Percentiles rank a stretch among this genome's conserved stretches.
These are phyloP conservation scores for Leucophenga montana DNA, from an alignment of 2,888 invertebrate species.

Conservation along the genomic window DNA sequence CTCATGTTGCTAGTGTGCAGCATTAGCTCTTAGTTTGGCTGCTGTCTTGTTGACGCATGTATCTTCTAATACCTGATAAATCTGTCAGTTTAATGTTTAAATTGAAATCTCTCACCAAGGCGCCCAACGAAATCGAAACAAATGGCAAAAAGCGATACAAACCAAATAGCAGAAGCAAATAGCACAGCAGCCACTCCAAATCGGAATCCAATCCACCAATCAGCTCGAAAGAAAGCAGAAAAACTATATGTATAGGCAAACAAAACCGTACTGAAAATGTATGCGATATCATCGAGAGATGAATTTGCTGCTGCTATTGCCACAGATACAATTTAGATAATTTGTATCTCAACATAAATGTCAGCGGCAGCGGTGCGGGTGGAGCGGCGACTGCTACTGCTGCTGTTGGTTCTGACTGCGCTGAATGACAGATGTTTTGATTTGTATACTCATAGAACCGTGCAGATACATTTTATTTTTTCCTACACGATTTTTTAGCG, in stretches of 20 bases:
- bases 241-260: conserved; percentile 32
- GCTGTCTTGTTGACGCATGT: conserved; percentile 53
- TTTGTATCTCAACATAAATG: conserved; percentile 68
- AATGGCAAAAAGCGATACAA: conserved; percentile 5
- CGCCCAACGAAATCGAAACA: conserved; percentile 38
- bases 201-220: background rate
- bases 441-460: conserved; percentile 41
- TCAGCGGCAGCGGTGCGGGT: conserved; percentile 46
- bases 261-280: conserved; percentile 27
- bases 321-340: conserved; percentile 68
- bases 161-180: conserved; percentile 31
- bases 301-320: conserved; percentile 51
- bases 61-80: conserved; percentile 70
- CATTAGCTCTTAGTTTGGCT: background rate
- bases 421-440: conserved; percentile 70
- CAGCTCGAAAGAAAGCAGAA: background rate
- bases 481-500: too few relatives aligned
- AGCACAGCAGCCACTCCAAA: conserved; percentile 47
- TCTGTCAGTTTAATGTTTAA: conserved; percentile 69
- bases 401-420: conserved; percentile 32
- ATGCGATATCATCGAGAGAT: conserved; percentile 53
- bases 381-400: conserved; percentile 20
- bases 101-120: conserved; percentile 65
- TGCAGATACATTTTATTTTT: too few relatives aligned
- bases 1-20: background rate